Evolutionary conservation across 2,888 invertebrate species (phyloP).

Genomic region (Beris chalybata): DNA sequence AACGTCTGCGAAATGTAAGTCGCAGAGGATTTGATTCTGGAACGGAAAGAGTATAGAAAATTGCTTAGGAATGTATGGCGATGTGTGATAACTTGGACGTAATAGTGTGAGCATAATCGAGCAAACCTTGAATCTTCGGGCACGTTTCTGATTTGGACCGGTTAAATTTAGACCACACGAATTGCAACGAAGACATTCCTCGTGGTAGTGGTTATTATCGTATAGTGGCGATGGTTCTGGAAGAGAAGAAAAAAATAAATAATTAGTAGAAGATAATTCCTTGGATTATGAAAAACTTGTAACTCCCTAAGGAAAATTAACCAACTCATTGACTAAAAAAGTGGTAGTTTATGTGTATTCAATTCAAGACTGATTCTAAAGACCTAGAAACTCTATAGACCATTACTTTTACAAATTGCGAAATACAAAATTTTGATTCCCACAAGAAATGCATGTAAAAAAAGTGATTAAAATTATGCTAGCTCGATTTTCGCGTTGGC

Average conservation of each 20-base stretch:
- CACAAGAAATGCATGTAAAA: no score
- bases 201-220: constrained; percentile 96
- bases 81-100: not conserved
- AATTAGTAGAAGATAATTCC: not conserved
- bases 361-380: no score
- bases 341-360: no score
- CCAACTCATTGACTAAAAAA: no score
- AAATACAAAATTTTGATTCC: no score
- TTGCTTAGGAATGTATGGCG: not conserved
- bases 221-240: constrained; percentile 88
- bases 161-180: constrained; percentile 92
- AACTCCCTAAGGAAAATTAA: no score
- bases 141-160: constrained; percentile 80
- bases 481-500: no score
- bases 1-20: constrained; percentile 94
- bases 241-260: constrained; percentile 46
- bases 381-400: no score
- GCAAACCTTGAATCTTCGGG: constrained; percentile 64
- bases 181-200: constrained; percentile 96
- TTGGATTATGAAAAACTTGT: no score
- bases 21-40: constrained; percentile 90
- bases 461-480: no score
- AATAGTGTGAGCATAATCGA: not conserved
- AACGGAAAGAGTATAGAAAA: constrained; percentile 32
- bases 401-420: no score